Percentiles rank a stretch among this genome's conserved stretches.
These are phyloP conservation scores for Xiphorhynchus erythropygius DNA, from an alignment of 2,797 vertebrate species.

Conservation along the genomic window DNA sequence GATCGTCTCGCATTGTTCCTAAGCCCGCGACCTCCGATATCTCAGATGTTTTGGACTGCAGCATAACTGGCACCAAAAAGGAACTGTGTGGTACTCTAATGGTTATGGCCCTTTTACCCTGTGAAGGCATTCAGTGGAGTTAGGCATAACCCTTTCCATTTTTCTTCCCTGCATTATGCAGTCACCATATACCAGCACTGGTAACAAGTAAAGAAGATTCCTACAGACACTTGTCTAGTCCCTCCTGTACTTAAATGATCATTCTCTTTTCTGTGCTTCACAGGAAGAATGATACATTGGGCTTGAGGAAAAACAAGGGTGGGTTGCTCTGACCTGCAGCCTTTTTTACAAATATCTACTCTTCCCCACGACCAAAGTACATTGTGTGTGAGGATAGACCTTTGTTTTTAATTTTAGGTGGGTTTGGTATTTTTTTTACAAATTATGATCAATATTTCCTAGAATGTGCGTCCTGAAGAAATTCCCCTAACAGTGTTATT, in stretches of 20 bases:
- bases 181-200: not conserved
- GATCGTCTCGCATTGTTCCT: no score
- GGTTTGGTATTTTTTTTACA: not conserved
- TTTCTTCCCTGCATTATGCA: not conserved
- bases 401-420: not conserved
- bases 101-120: not conserved
- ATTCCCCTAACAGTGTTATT: not conserved
- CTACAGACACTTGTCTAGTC: not conserved
- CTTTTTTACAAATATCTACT: not conserved
- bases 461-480: not conserved
- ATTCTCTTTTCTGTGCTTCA: not conserved
- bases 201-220: not conserved
- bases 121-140: not conserved
- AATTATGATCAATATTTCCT: not conserved
- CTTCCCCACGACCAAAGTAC: not conserved
- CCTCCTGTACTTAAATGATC: not conserved
- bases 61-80: not conserved
- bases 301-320: not conserved
- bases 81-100: not conserved
- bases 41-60: not conserved
- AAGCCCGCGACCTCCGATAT: no score
- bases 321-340: not conserved
- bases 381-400: fast-evolving
- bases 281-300: not conserved
- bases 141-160: not conserved